phyloP scores from a whole-genome alignment of 2,797 vertebrate genomes.

The Coranthus polyacanthus region DNA sequence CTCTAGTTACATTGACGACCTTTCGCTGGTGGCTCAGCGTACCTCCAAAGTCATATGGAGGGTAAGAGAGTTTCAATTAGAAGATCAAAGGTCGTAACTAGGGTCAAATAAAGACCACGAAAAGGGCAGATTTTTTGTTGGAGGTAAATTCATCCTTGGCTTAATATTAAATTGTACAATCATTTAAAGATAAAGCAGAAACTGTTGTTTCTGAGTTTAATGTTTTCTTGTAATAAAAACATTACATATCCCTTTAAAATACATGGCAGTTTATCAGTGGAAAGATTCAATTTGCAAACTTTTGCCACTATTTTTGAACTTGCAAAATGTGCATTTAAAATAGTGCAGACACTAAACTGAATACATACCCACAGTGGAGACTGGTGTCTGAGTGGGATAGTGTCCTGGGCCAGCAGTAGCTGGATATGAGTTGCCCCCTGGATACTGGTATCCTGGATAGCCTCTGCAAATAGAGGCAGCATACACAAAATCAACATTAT shows the following conservation, averaged over 20 bases:
- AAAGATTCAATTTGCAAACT: background rate
- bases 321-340: constrained; percentile 15
- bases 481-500: constrained; percentile 3
- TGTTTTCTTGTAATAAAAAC: background rate
- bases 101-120: constrained; percentile 51
- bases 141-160: background rate
- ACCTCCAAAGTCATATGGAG: constrained; percentile 67
- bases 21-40: constrained; percentile 69
- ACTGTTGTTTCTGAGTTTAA: background rate
- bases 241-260: no score
- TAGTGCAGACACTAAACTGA: constrained; percentile 5
- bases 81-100: constrained; percentile 72
- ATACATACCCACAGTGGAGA: constrained; percentile 92
- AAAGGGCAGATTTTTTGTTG: constrained; percentile 9
- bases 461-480: constrained; percentile 77
- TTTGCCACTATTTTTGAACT: background rate
- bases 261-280: background rate
- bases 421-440: constrained; percentile 90
- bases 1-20: constrained; percentile 88
- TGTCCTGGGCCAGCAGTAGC: constrained; percentile 88
- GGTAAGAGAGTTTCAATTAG: constrained; percentile 54
- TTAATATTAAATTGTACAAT: background rate
- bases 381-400: constrained; percentile 91
- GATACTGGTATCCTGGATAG: constrained; percentile 92
- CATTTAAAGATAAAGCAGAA: background rate